Evolutionary conservation across 2,113 vertebrate genomes (phyloP).

Genomic region (Epinephelus lanceolatus): DNA sequence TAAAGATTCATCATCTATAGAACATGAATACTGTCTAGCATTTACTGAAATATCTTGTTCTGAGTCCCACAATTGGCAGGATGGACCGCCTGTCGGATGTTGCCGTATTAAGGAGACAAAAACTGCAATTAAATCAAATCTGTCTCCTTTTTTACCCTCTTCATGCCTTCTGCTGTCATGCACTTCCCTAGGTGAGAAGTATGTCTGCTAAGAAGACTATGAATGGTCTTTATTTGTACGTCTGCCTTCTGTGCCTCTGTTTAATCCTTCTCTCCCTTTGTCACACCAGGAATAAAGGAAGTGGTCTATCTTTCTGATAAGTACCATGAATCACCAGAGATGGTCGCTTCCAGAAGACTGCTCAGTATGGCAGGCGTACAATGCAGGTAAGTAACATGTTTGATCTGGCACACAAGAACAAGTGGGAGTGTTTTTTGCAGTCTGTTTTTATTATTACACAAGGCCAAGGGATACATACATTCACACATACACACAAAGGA

Average conservation of each 20-base stretch:
- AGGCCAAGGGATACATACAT: too few relatives aligned
- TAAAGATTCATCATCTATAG: too few relatives aligned
- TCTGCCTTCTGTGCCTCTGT: neutral
- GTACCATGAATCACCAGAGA: conserved; percentile 89
- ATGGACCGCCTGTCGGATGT: too few relatives aligned
- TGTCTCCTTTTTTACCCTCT: neutral
- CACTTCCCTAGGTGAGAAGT: neutral
- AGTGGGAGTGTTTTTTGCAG: neutral
- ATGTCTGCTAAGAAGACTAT: neutral
- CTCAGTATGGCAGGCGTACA: conserved; percentile 88
- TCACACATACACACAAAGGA: too few relatives aligned
- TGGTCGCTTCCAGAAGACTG: conserved; percentile 90
- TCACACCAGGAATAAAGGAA: conserved; percentile 90
- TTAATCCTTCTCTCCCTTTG: neutral
- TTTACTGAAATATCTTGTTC: too few relatives aligned
- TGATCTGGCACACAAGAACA: neutral
- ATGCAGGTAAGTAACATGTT: conserved; percentile 84
- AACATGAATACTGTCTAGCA: too few relatives aligned
- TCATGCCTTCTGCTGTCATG: neutral
- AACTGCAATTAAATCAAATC: too few relatives aligned
- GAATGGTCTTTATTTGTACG: neutral
- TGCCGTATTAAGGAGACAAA: too few relatives aligned
- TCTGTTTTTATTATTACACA: too few relatives aligned
- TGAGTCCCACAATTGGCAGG: too few relatives aligned
- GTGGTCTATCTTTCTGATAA: conserved; percentile 97